These are phyloP conservation scores for Poeciliopsis prolifica DNA, from an alignment of 2,113 vertebrate genomes.

Conservation along the genomic window DNA sequence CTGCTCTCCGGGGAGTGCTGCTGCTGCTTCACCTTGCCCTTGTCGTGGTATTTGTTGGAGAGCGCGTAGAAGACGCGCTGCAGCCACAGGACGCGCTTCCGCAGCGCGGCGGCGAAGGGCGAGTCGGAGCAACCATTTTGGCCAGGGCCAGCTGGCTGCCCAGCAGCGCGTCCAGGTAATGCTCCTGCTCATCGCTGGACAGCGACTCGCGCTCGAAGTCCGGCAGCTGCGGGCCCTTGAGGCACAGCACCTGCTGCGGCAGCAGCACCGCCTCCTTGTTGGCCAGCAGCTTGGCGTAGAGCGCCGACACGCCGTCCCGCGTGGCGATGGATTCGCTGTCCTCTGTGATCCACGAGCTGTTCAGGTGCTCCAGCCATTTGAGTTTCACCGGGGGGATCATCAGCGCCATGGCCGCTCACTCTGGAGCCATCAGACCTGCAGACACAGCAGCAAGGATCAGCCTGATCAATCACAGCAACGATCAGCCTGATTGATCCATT, in stretches of 20 bases:
- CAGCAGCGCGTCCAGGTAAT: constrained; percentile 97
- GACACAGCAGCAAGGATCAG: neutral
- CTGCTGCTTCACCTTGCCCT: constrained; percentile 95
- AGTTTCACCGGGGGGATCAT: constrained; percentile 98
- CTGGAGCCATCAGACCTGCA: constrained; percentile 88
- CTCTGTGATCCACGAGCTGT: constrained; percentile 98
- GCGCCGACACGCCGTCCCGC: constrained; percentile 90
- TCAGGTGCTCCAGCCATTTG: constrained; percentile 98
- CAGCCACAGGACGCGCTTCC: constrained; percentile 92
- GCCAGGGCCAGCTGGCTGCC: constrained; percentile 96
- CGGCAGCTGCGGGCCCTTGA: constrained; percentile 97
- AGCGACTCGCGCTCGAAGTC: constrained; percentile 97
- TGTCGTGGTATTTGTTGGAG: constrained; percentile 98
- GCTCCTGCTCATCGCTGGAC: constrained; percentile 97
- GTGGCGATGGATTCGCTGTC: constrained; percentile 98
- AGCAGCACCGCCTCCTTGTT: constrained; percentile 97
- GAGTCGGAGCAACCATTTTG: constrained; percentile 99
- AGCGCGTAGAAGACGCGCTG: constrained; percentile 97
- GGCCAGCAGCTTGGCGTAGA: constrained; percentile 91
- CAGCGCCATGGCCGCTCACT: constrained; percentile 90
- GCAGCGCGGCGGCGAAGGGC: constrained; percentile 91
- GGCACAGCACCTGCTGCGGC: constrained; percentile 95
- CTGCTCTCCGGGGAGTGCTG: constrained; percentile 93
- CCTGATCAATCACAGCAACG: too few species aligned
- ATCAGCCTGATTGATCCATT: too few species aligned